These are phyloP conservation scores for Sylvia borin DNA, from an alignment of 2,797 vertebrate species.

Conservation along the genomic window DNA sequence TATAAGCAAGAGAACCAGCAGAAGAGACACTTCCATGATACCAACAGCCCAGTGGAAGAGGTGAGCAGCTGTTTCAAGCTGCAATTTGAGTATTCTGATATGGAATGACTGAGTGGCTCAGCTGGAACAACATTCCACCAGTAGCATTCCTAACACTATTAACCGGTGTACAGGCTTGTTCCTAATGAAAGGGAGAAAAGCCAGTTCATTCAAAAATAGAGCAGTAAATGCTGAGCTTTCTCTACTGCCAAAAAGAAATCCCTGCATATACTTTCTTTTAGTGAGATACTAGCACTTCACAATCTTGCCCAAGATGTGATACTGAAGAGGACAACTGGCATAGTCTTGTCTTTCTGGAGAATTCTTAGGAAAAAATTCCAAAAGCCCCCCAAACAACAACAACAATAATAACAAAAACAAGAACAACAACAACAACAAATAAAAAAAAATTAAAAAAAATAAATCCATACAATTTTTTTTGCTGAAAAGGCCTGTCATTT, in stretches of 20 bases:
- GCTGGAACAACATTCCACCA: background rate
- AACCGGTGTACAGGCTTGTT: background rate
- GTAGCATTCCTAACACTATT: background rate
- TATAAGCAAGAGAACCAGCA: background rate
- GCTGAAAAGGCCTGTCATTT: background rate
- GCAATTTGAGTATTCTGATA: background rate
- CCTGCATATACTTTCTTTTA: background rate
- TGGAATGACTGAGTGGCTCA: background rate
- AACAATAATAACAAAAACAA: background rate
- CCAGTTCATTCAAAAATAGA: background rate
- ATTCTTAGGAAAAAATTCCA: background rate
- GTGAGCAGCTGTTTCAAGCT: background rate
- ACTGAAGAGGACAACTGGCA: background rate
- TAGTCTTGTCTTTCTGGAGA: background rate
- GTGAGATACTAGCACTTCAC: background rate
- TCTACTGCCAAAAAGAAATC: background rate
- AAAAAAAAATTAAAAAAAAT: no score
- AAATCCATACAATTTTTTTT: background rate
- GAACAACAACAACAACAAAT: background rate
- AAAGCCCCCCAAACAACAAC: no score
- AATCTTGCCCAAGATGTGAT: background rate
- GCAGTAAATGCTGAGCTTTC: background rate
- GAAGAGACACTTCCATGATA: background rate
- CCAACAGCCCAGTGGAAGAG: background rate
- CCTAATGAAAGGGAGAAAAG: background rate